Evolutionary conservation across 2,113 vertebrate species (phyloP).

Genomic region (Orthonyx spaldingii): DNA sequence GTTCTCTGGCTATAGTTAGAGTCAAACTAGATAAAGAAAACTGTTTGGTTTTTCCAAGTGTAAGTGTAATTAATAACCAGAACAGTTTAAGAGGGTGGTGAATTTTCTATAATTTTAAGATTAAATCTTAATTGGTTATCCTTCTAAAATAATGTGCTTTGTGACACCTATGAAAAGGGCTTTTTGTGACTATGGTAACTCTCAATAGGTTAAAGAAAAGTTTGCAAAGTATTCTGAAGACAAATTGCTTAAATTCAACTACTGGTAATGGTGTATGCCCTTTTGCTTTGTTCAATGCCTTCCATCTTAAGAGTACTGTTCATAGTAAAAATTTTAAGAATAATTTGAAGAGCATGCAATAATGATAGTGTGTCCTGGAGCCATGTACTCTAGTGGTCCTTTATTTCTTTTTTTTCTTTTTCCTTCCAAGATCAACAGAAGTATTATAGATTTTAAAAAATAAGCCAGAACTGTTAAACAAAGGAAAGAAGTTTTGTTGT

Average conservation of each 20-base stretch:
- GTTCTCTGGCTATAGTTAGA: background rate
- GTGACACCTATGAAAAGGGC: background rate
- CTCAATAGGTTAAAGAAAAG: slow-evolving; percentile 2
- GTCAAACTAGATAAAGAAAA: background rate
- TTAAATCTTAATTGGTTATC: slow-evolving; percentile 53
- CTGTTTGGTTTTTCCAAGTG: slow-evolving; percentile 19
- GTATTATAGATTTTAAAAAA: background rate
- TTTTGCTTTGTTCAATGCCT: background rate
- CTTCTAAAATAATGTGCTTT: slow-evolving; percentile 6
- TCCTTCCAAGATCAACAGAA: background rate
- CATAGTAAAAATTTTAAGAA: background rate
- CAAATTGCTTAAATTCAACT: slow-evolving; percentile 42
- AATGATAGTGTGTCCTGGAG: background rate
- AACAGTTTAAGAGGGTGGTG: background rate
- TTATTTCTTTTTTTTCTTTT: background rate
- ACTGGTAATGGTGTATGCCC: background rate
- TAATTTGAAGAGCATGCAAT: background rate
- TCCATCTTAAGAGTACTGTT: background rate
- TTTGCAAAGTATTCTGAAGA: slow-evolving; percentile 36
- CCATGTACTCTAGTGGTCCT: background rate
- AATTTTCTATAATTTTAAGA: slow-evolving; percentile 30
- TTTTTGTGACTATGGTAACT: background rate
- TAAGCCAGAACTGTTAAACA: background rate
- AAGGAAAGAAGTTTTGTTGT: background rate
- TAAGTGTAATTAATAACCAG: slow-evolving; percentile 27